These are phyloP conservation scores for Acleris sparsana DNA, from an alignment of 2,888 invertebrate genomes.

Conservation along the genomic window DNA sequence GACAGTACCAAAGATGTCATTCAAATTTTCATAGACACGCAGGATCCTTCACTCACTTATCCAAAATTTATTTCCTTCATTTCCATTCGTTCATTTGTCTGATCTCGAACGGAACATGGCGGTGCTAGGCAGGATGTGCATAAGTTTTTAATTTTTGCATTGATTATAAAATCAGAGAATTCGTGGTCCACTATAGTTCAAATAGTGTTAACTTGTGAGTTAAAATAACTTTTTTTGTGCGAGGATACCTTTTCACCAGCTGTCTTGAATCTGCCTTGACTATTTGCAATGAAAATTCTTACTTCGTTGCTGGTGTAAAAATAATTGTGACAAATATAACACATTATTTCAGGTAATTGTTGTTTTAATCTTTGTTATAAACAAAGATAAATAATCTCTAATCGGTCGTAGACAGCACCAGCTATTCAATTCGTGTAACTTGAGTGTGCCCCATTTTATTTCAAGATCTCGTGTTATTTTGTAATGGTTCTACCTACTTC, in stretches of 20 bases:
- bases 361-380: slow-evolving; percentile 52
- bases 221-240: slow-evolving; percentile 47
- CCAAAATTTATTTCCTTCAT: slow-evolving; percentile 46
- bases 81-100: slow-evolving; percentile 51
- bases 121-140: slow-evolving; percentile 81
- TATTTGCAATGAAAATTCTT: slow-evolving; percentile 79
- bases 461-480: slow-evolving; percentile 68
- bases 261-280: slow-evolving; percentile 52
- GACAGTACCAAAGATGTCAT: slow-evolving; percentile 9
- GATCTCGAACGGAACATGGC: slow-evolving; percentile 71
- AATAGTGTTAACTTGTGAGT: slow-evolving; percentile 49
- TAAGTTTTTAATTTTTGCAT: slow-evolving; percentile 75
- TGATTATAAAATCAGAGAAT: slow-evolving; percentile 61
- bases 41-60: slow-evolving; percentile 44
- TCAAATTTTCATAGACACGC: slow-evolving; percentile 41
- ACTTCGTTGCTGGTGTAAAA: slow-evolving; percentile 81
- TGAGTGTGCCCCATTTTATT: slow-evolving; percentile 69
- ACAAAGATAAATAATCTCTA: slow-evolving; percentile 3
- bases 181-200: slow-evolving; percentile 49
- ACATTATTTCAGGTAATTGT: slow-evolving; percentile 72
- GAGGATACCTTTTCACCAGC: slow-evolving; percentile 45
- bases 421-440: slow-evolving; percentile 46
- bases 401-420: slow-evolving; percentile 37
- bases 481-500: slow-evolving; percentile 38
- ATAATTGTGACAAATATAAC: slow-evolving; percentile 81